A percentile compares a stretch with the other conserved stretches of the same genome.
These are phyloP conservation scores for Pachypeltis micranthus DNA, from an alignment of 1,140 invertebrate species.

Conservation along the genomic window DNA sequence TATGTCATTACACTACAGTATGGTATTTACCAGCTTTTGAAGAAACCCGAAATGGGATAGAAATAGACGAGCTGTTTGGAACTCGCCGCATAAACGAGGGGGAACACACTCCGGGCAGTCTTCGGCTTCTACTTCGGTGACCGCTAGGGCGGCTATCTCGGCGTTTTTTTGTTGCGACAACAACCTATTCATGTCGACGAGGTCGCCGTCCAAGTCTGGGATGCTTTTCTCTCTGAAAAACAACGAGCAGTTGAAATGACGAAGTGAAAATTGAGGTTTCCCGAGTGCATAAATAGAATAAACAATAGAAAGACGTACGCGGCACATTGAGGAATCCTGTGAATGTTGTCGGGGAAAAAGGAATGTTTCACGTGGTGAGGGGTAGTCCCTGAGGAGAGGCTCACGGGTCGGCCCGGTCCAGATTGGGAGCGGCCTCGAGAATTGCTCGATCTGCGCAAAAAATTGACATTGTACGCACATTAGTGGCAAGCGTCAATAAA, in stretches of 20 bases:
- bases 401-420: slow-evolving; percentile 58
- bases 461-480: too few relatives aligned
- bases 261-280: not conserved
- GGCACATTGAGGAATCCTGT: slow-evolving; percentile 65
- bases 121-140: slow-evolving; percentile 23
- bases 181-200: slow-evolving; percentile 42
- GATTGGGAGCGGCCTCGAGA: not conserved
- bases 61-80: slow-evolving; percentile 86
- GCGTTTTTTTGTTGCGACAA: slow-evolving; percentile 36
- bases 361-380: slow-evolving; percentile 51
- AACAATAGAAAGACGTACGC: slow-evolving; percentile 45
- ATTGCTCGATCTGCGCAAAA: not conserved
- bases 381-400: slow-evolving; percentile 54
- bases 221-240: slow-evolving; percentile 65
- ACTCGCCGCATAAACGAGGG: slow-evolving; percentile 73
- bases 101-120: slow-evolving; percentile 56
- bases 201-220: slow-evolving; percentile 57
- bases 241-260: too few relatives aligned
- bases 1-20: too few relatives aligned
- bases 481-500: too few relatives aligned
- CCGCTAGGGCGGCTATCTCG: slow-evolving; percentile 28
- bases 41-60: slow-evolving; percentile 89
- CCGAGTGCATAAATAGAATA: not conserved
- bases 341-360: slow-evolving; percentile 72
- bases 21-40: slow-evolving; percentile 25